Base-by-base conservation (phyloP, 2,888 invertebrate genomes). In the Parnassius apollo region DNA sequence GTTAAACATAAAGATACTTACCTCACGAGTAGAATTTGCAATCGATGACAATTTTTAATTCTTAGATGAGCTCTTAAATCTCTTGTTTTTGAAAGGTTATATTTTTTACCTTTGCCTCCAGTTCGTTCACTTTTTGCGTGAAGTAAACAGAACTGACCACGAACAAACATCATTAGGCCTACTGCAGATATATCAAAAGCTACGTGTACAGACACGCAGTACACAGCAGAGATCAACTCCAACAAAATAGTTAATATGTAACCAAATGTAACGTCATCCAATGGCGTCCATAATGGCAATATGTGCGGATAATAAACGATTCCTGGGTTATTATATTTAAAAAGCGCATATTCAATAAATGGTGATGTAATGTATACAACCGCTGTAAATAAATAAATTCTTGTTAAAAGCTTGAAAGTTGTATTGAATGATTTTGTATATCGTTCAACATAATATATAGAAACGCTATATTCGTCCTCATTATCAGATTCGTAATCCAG, bases 91-190 rank as follows among this genome's bases (percentile, higher is more conserved):
- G 73, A 75, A 10, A 79, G 45, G 11, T 62, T 62, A 46, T 61
- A 79, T 0, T 48, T 55, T 18, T 64, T 70, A 1, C 85, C 85
- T 2, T 64, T 74, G 0, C 86, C 86, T 0, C 78, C 88, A 50
- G 89, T 82, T 35, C 68, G 71, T 62, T 78, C 75, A 66, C 84
- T 77, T 59, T 77, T 78, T 7, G 75, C 64, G 7, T 78, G 76
- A 4, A 90, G 70, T 42, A 79, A 65, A 9, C 72, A 65, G 68
- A 82, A 87, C 66, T 88, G 87, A 0, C 87, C 88, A 55, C 83
- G 80, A n/a, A 81, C 66, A 59, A 86, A 86, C 59, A 86, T 82
- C 82, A 88, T 86, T 9, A 86, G 68, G 0, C 86, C 86, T 1
- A 86, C 74, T 9, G 76, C 71, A 1, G 78, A 75, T 42, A 82